Evolutionary conservation across 2,888 invertebrate genomes (phyloP), one percentile per base, ranked within the genome.

Genomic region (Acronicta leporina): DNA sequence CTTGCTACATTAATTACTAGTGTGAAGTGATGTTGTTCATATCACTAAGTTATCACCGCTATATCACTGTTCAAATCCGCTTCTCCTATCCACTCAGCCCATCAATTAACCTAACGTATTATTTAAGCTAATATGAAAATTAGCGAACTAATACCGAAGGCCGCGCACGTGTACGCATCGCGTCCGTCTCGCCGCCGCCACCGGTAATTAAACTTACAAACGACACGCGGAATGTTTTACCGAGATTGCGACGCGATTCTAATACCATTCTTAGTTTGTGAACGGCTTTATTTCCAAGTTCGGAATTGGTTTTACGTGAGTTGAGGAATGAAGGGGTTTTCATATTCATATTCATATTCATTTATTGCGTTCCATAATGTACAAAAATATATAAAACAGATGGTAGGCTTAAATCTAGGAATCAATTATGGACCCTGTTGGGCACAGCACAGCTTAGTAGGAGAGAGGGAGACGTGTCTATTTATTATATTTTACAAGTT

Each of bases 71-170:
- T 6, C 38, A n/a, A 38, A 56, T 50, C 49, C 79, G 79, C 68
- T 52, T 35, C 63, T 57, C 42, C 3, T 60, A 9, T 13, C 63
- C 70, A 10, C 33, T 33, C 33, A 47, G 3, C 30, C 58, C 80
- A 63, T 72, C 74, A 72, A 72, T 76, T 75, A 84, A 85, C 80
- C 84, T 83, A 84, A 87, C 86, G 84, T 90, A 92, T 91, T 92
- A 92, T 91, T 91, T 91, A 91, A 88, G 88, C 88, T 91, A 92
- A 93, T 93, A 92, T 89, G 92, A 91, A 93, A 92, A 92, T 92
- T 92, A 89, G 88, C 87, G 80, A 88, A 91, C 87, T 91, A 92
- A 92, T 93, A 91, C 87, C 84, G 82, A 77, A 91, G 83, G 85
- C 91, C 79, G 78, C 77, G 85, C 92, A 91, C 92, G 91, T 92